Base-by-base conservation (phyloP, 2,797 vertebrate species). In the Chelon labrosus region DNA sequence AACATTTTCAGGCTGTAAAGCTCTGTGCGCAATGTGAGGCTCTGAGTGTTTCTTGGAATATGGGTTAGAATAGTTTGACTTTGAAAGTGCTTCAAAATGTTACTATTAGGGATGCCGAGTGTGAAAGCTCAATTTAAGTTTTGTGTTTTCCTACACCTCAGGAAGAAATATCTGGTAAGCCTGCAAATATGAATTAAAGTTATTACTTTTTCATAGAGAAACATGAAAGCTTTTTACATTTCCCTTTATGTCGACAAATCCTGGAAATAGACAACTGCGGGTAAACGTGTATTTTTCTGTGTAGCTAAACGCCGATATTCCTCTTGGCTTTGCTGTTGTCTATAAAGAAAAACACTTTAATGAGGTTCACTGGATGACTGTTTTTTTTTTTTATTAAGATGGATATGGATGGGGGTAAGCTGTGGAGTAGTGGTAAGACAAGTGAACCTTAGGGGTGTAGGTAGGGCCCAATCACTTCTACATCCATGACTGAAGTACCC, bases 271-370 rank as follows among this genome's bases (percentile, higher is more conserved):
- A 14, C 41, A 57, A 7, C 42, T 2, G 14, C 14, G 42, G 16
- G 7, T 46, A 16, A 50, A 22, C 19, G 22, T 19, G 12, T 11
- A 50, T 50, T 14, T 12, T 42, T 14, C 41, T 44, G 31, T 44
- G 42, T 25, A 25, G 19, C 20, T 51, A 1, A 39, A 39, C 46
- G 12, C 20, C 51, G 31, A 58, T 42, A 58, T n/a, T 42, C 44
- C 8, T 59, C 55, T 57, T 19, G 25, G 13, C 42, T 47, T 12
- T 46, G 27, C 3, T 51, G 41, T n/a, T 19, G n/a, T 49, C 14
- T 47, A 49, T 56, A n/a, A 38, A n/a, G n/a, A 50, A 56, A 52
- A 60, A 3, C 49, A 42, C 42, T 49, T 39, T 46, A 57, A 37
- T 17, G 19, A 39, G 19, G 7, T 56, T 3, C 44, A 27, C 54